A percentile compares a stretch with the other conserved stretches of the same genome.
These are phyloP conservation scores for Siniperca knerii DNA, from an alignment of 2,113 vertebrate species.

Conservation along the genomic window DNA sequence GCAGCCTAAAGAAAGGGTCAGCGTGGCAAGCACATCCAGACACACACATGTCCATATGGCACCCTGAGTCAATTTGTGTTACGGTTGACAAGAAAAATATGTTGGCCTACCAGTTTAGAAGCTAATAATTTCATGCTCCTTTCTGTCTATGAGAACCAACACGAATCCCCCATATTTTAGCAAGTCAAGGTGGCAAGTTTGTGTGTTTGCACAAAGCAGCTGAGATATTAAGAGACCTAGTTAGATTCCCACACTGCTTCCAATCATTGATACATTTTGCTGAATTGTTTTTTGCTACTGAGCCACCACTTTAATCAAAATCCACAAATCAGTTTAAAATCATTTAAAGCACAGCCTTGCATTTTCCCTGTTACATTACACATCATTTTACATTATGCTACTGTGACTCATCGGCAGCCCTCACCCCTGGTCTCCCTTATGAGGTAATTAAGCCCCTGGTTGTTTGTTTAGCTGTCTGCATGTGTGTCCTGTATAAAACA, in stretches of 20 bases:
- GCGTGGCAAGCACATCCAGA: slow-evolving; percentile 37
- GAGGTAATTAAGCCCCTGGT: slow-evolving; percentile 73
- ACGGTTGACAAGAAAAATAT: slow-evolving; percentile 29
- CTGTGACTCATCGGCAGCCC: slow-evolving; percentile 56
- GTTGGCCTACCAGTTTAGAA: slow-evolving; percentile 1
- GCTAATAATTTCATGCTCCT: slow-evolving; percentile 22
- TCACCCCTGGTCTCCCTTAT: slow-evolving; percentile 72
- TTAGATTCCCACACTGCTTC: slow-evolving; percentile 19
- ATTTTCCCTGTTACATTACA: slow-evolving; percentile 21
- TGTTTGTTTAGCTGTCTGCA: slow-evolving; percentile 80
- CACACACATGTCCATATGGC: slow-evolving; percentile 31
- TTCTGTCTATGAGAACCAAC: slow-evolving; percentile 8
- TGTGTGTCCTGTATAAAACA: slow-evolving; percentile 79
- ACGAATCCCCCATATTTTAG: not conserved
- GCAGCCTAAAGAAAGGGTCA: slow-evolving; percentile 55
- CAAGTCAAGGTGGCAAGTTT: not conserved
- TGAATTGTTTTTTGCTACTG: slow-evolving; percentile 12
- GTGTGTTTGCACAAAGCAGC: slow-evolving; percentile 51
- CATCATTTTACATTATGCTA: slow-evolving; percentile 52
- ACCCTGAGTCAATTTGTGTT: slow-evolving; percentile 37
- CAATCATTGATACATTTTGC: slow-evolving; percentile 21
- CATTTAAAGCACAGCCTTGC: slow-evolving; percentile 6
- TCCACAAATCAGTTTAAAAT: slow-evolving; percentile 14
- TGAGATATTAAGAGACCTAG: slow-evolving; percentile 26
- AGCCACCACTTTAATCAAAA: slow-evolving; percentile 48